phyloP scores from a whole-genome alignment of 2,113 vertebrate genomes.

The Bucco capensis region DNA sequence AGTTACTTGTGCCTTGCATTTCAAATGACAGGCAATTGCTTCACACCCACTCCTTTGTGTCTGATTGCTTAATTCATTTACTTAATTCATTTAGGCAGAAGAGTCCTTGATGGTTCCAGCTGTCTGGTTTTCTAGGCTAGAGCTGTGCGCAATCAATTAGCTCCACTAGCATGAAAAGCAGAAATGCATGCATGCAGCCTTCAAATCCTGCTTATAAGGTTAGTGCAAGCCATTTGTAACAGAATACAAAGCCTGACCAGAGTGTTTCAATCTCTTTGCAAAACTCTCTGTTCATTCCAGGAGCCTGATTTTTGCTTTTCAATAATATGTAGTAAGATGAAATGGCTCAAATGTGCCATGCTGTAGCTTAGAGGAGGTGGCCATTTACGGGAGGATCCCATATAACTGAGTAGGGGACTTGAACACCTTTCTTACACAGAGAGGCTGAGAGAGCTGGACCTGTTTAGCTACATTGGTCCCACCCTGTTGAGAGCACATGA shows the following conservation, averaged over 20 bases:
- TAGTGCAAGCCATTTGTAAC: background rate
- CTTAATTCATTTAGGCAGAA: constrained; percentile 52
- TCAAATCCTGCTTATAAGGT: background rate
- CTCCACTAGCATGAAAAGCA: background rate
- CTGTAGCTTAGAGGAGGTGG: background rate
- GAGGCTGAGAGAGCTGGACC: too few species aligned
- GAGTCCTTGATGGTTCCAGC: constrained; percentile 24
- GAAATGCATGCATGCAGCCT: background rate
- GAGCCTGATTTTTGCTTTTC: background rate
- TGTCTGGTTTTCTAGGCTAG: constrained; percentile 37
- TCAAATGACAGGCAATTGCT: constrained; percentile 21
- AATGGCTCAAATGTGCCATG: background rate
- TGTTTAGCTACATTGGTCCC: background rate
- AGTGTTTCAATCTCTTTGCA: background rate
- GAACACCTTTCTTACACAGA: too few species aligned
- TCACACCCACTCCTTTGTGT: constrained; percentile 26
- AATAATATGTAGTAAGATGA: background rate
- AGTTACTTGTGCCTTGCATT: constrained; percentile 21
- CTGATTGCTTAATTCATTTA: constrained; percentile 55
- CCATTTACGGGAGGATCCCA: background rate
- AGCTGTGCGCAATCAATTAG: constrained; percentile 20
- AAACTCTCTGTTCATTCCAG: background rate
- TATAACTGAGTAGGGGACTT: too few species aligned
- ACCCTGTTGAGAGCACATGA: background rate
- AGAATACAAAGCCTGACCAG: background rate